Percentiles rank a stretch among this genome's conserved stretches.
These are phyloP conservation scores for Herminia tarsipennalis DNA, from an alignment of 2,888 invertebrate genomes.

Conservation along the genomic window DNA sequence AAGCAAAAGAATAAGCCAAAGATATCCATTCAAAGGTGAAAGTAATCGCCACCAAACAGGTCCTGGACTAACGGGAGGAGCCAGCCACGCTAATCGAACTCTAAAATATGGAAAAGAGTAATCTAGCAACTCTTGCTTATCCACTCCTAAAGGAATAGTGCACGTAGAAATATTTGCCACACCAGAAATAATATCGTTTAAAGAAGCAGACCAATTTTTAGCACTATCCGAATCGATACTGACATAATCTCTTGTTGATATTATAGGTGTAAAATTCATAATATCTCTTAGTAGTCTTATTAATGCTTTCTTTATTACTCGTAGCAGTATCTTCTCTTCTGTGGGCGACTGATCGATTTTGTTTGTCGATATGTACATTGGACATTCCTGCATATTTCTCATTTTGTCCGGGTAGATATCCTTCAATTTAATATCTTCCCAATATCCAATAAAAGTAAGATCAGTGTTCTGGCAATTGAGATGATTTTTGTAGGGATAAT, in stretches of 20 bases:
- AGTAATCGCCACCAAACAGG: slow-evolving; percentile 66
- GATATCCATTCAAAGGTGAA: slow-evolving; percentile 66
- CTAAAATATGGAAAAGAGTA: slow-evolving; percentile 68
- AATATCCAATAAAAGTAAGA: slow-evolving; percentile 54
- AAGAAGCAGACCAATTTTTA: slow-evolving; percentile 67
- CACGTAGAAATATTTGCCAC: slow-evolving; percentile 67
- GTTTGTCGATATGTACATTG: slow-evolving; percentile 69
- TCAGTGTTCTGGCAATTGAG: slow-evolving; percentile 61
- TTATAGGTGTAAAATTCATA: slow-evolving; percentile 69
- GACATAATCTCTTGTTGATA: slow-evolving; percentile 61
- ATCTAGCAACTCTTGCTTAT: slow-evolving; percentile 59
- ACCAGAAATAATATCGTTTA: slow-evolving; percentile 66
- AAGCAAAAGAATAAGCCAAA: slow-evolving; percentile 63
- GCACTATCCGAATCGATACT: slow-evolving; percentile 66
- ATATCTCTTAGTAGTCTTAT: slow-evolving; percentile 56
- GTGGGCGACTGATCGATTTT: slow-evolving; percentile 59
- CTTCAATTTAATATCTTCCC: slow-evolving; percentile 33
- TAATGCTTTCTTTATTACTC: slow-evolving; percentile 62
- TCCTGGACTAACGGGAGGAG: slow-evolving; percentile 60
- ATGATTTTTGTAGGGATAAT: slow-evolving; percentile 63
- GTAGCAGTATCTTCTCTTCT: slow-evolving; percentile 61
- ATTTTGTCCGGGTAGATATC: slow-evolving; percentile 65
- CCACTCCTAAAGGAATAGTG: slow-evolving; percentile 62
- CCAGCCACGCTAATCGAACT: slow-evolving; percentile 66
- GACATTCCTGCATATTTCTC: slow-evolving; percentile 67